Conservation (phyloP, 1,140 invertebrate species). For the Laupala kohalensis region DNA sequence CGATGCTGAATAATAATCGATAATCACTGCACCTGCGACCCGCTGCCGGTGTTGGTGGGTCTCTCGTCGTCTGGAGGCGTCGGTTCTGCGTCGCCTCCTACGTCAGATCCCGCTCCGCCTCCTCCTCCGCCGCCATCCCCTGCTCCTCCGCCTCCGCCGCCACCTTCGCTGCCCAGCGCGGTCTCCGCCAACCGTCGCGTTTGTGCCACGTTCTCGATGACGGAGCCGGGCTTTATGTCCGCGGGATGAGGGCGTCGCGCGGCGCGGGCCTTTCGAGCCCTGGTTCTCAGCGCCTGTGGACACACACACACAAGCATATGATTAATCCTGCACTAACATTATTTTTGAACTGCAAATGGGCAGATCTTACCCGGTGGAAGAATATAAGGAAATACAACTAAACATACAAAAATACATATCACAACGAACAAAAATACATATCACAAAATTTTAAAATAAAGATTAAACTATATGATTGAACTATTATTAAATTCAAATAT, state of each 20-base stretch:
- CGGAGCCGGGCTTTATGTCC: conserved; percentile 62
- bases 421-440: too few species aligned
- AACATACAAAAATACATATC: too few species aligned
- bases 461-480: too few species aligned
- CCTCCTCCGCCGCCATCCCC: conserved; percentile 58
- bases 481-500: too few species aligned
- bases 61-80: conserved; percentile 37
- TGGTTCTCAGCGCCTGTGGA: conserved; percentile 58
- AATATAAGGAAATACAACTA: too few species aligned
- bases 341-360: too few species aligned
- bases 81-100: conserved; percentile 23
- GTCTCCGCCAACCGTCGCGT: conserved; percentile 69
- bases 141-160: conserved; percentile 19
- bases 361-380: too few species aligned
- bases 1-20: too few species aligned
- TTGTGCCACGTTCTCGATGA: conserved; percentile 78
- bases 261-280: conserved; percentile 51
- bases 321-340: too few species aligned
- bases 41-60: conserved; percentile 81
- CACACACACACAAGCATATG: background rate
- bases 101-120: conserved; percentile 68
- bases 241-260: conserved; percentile 57
- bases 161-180: conserved; percentile 41
- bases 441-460: too few species aligned
- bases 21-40: conserved; percentile 37